These are phyloP conservation scores for Chaenocephalus aceratus DNA, from an alignment of 2,113 vertebrate genomes.

Conservation along the genomic window DNA sequence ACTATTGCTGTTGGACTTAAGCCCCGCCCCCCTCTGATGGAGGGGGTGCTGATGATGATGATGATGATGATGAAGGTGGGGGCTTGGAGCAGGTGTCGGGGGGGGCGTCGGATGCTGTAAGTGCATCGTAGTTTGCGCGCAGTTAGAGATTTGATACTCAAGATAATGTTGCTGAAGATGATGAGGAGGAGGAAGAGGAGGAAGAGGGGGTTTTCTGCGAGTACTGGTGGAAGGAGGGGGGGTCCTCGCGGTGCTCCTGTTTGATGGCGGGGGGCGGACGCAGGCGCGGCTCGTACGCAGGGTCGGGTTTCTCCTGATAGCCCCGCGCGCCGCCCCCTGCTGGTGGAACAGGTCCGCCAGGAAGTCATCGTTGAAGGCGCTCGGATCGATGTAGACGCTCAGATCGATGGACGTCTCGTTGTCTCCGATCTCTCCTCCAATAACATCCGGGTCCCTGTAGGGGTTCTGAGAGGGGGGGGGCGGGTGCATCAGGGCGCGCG, in stretches of 20 bases:
- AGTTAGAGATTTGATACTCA: conserved; percentile 96
- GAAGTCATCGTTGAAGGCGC: conserved; percentile 99
- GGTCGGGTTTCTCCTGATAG: conserved; percentile 93
- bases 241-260: conserved; percentile 94
- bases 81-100: conserved; percentile 96
- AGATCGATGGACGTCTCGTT: conserved; percentile 98
- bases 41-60: conserved; percentile 76
- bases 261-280: conserved; percentile 94
- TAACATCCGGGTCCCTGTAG: conserved; percentile 83
- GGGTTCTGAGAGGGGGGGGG: conserved; percentile 83
- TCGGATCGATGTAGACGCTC: conserved; percentile 97
- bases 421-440: conserved; percentile 93
- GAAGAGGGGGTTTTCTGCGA: conserved; percentile 68
- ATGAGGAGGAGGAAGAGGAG: conserved; percentile 66
- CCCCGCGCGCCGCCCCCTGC: conserved; percentile 79
- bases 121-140: conserved; percentile 97
- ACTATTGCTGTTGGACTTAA: conserved; percentile 77
- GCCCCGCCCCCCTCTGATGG: conserved; percentile 59
- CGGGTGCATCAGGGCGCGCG: conserved; percentile 89
- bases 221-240: conserved; percentile 85
- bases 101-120: conserved; percentile 96
- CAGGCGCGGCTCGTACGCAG: conserved; percentile 89
- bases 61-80: conserved; percentile 79
- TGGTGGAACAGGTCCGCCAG: conserved; percentile 97
- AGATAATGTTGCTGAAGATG: conserved; percentile 87